Conservation (phyloP, 2,888 invertebrate species). For the Lithophane leautieri region DNA sequence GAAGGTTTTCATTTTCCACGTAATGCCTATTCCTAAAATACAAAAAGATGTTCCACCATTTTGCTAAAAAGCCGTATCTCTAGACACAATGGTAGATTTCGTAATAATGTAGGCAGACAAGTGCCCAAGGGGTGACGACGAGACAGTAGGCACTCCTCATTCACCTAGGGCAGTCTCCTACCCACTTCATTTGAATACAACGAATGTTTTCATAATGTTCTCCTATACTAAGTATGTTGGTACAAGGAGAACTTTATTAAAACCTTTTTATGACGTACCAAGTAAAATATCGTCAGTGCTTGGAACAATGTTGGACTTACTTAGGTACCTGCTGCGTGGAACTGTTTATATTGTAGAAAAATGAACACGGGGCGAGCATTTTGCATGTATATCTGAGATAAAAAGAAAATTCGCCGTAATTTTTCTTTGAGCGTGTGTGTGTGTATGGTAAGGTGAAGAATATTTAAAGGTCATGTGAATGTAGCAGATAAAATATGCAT, state of each 20-base stretch:
- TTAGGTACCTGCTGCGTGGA: constrained; percentile 12
- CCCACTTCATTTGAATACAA: constrained; percentile 73
- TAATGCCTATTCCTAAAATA: not conserved
- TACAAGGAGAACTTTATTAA: constrained; percentile 38
- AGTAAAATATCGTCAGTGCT: constrained; percentile 40
- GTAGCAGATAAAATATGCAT: not conserved
- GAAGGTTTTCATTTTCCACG: not conserved
- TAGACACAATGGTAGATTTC: constrained; percentile 60
- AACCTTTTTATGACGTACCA: constrained; percentile 32
- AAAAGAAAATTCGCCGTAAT: constrained; percentile 19
- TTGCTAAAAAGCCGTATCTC: constrained; percentile 8
- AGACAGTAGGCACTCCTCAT: constrained; percentile 64
- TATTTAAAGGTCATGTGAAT: constrained; percentile 26
- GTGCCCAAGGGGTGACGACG: constrained; percentile 63
- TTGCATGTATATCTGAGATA: constrained; percentile 34
- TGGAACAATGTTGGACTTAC: constrained; percentile 21
- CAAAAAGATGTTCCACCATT: constrained; percentile 6
- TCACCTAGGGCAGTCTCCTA: constrained; percentile 69
- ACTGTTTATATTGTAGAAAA: constrained; percentile 39
- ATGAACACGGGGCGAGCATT: constrained; percentile 30
- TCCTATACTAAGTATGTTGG: not conserved
- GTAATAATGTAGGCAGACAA: constrained; percentile 68
- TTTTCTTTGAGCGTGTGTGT: constrained; percentile 22
- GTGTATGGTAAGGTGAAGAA: constrained; percentile 13
- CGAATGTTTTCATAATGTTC: constrained; percentile 55